These are phyloP conservation scores for Eueremaeus valkanovi DNA, from an alignment of 2,888 invertebrate genomes.

Conservation along the genomic window DNA sequence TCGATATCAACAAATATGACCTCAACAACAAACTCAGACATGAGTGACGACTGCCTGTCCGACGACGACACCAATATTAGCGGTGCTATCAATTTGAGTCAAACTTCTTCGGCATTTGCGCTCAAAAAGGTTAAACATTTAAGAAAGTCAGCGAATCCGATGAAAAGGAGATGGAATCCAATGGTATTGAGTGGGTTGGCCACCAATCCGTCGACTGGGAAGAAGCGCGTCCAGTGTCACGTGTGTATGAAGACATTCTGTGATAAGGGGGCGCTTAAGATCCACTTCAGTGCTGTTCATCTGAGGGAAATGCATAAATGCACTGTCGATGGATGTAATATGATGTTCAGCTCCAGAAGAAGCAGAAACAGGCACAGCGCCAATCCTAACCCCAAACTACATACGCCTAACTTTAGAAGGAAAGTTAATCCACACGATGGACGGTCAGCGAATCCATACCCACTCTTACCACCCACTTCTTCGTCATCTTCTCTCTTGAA, in stretches of 20 bases:
- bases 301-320: constrained; percentile 99
- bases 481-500: constrained; percentile 3
- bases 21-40: constrained; percentile 42
- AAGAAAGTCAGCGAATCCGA: constrained; percentile 54
- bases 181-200: constrained; percentile 68
- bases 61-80: constrained; percentile 46
- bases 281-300: constrained; percentile 98
- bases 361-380: constrained; percentile 95
- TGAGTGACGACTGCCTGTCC: constrained; percentile 52
- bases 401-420: constrained; percentile 86
- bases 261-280: constrained; percentile 98
- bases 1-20: constrained; percentile 31
- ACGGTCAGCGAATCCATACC: constrained; percentile 77
- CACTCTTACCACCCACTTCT: constrained; percentile 49
- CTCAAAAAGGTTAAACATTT: constrained; percentile 49
- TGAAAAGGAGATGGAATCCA: constrained; percentile 55
- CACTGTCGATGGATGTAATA: constrained; percentile 95
- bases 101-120: constrained; percentile 32
- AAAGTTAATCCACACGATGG: constrained; percentile 94
- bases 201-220: constrained; percentile 86
- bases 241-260: constrained; percentile 98
- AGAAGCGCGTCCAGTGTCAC: constrained; percentile 95
- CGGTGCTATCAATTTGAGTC: constrained; percentile 47
- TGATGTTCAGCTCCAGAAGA: constrained; percentile 97
- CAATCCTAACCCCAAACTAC: constrained; percentile 95